phyloP scores from a whole-genome alignment of 2,797 vertebrate species.

The Spheniscus humboldti region DNA sequence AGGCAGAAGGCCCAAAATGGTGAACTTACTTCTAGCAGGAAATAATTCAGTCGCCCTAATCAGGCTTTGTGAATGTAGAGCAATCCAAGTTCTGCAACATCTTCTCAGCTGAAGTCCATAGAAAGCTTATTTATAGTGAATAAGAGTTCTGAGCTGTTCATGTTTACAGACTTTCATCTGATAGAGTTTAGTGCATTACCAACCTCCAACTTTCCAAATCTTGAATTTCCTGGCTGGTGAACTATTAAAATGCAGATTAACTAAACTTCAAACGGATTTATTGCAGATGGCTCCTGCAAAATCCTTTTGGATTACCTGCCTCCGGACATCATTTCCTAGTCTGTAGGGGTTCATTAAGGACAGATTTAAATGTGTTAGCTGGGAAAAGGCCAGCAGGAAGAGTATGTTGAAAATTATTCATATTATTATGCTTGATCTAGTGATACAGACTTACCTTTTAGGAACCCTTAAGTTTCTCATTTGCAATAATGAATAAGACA shows the following conservation, averaged over 20 bases:
- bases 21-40: not conserved
- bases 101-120: not conserved
- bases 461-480: conserved; percentile 9
- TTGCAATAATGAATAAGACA: not conserved
- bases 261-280: conserved; percentile 66
- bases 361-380: conserved; percentile 63
- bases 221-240: conserved; percentile 54
- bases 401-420: conserved; percentile 36
- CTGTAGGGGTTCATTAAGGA: conserved; percentile 73
- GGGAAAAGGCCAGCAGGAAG: conserved; percentile 65
- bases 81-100: not conserved
- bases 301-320: conserved; percentile 68
- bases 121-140: not conserved
- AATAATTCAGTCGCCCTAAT: not conserved
- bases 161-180: not conserved
- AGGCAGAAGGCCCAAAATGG: not conserved
- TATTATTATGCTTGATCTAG: not conserved
- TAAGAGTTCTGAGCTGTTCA: not conserved
- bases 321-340: conserved; percentile 69
- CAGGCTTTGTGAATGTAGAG: not conserved
- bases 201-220: conserved; percentile 31
- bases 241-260: conserved; percentile 73
- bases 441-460: conserved; percentile 10
- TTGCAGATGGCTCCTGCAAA: conserved; percentile 59
- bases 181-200: not conserved